These are phyloP conservation scores for Mungos mungo DNA, from an alignment of 2,113 vertebrate species.

Conservation along the genomic window DNA sequence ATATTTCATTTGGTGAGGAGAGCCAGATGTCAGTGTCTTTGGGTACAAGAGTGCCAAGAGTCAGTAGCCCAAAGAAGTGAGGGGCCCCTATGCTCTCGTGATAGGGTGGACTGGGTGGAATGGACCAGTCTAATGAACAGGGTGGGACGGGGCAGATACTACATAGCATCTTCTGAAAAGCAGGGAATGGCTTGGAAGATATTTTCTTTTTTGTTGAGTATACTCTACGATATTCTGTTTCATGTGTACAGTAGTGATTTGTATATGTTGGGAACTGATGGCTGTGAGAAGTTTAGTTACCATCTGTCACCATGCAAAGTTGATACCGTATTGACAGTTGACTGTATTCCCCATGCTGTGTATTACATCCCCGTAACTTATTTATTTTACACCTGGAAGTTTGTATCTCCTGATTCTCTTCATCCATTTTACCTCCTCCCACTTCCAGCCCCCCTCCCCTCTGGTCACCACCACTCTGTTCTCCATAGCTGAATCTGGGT, in stretches of 20 bases:
- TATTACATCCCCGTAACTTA: background rate
- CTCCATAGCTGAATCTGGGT: background rate
- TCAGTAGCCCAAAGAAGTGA: background rate
- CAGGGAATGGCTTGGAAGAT: background rate
- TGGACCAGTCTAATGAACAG: background rate
- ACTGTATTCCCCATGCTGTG: background rate
- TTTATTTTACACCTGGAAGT: background rate
- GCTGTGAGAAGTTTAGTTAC: background rate
- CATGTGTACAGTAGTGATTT: background rate
- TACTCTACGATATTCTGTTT: background rate
- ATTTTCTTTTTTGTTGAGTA: background rate
- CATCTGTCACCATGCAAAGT: background rate
- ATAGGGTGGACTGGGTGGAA: background rate
- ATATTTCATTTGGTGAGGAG: background rate
- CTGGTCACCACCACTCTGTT: background rate
- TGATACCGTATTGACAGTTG: background rate
- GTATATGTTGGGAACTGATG: background rate
- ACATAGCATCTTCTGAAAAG: background rate
- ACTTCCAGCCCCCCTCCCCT: background rate
- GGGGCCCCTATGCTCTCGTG: background rate
- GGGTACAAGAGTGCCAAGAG: background rate
- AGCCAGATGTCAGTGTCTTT: background rate
- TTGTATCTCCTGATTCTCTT: background rate
- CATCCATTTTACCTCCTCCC: background rate
- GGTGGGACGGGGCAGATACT: background rate